phyloP scores from a whole-genome alignment of 2,888 invertebrate species.

The Physocephala rufipes region DNA sequence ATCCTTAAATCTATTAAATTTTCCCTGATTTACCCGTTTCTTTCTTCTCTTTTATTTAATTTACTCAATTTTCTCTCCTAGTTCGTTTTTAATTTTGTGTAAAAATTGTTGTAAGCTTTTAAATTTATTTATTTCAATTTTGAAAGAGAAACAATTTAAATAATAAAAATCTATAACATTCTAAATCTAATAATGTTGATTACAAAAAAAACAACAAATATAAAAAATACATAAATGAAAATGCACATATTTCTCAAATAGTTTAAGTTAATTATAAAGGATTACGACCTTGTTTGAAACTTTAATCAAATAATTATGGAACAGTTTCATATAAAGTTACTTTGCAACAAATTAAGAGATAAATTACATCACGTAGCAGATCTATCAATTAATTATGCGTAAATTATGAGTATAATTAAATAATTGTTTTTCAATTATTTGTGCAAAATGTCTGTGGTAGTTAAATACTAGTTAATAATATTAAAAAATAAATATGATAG shows the following conservation, averaged over 20 bases:
- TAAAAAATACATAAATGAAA: no score
- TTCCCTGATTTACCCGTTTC: no score
- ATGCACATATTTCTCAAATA: no score
- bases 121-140: not conserved
- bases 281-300: not conserved
- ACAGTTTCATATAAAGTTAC: no score
- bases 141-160: not conserved
- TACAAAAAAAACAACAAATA: not conserved
- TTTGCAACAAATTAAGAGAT: no score
- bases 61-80: no score
- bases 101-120: no score
- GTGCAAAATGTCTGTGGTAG: constrained; percentile 65
- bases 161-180: not conserved
- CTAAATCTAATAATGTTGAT: not conserved
- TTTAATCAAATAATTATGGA: not conserved
- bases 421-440: constrained; percentile 55
- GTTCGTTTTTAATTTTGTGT: no score
- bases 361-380: not conserved
- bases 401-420: constrained; percentile 13
- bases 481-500: constrained; percentile 44
- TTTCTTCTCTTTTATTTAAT: no score
- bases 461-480: constrained; percentile 65
- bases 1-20: no score
- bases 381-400: no score
- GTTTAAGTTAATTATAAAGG: no score